phyloP scores from a whole-genome alignment of 1,140 invertebrate genomes.

The Lordiphosa collinella region DNA sequence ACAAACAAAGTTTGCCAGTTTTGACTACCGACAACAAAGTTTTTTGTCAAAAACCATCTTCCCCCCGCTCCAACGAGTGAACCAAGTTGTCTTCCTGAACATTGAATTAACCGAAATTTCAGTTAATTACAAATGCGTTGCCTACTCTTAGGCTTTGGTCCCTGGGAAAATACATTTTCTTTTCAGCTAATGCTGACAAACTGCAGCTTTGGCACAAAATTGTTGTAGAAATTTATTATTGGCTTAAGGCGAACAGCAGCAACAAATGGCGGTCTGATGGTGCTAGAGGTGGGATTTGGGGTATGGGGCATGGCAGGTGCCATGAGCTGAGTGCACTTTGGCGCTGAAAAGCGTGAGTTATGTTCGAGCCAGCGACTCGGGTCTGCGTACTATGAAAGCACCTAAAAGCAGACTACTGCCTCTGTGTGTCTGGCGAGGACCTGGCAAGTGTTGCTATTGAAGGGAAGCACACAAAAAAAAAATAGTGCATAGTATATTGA shows the following conservation, averaged over 20 bases:
- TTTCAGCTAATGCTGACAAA: slow-evolving; percentile 56
- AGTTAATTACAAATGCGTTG: slow-evolving; percentile 49
- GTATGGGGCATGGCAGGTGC: not conserved
- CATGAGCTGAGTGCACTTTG: slow-evolving; percentile 52
- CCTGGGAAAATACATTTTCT: not conserved
- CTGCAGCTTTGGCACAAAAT: slow-evolving; percentile 65
- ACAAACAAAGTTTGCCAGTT: too few species aligned
- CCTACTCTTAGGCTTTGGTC: slow-evolving; percentile 1
- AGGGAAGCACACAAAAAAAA: not conserved
- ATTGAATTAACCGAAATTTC: slow-evolving; percentile 9
- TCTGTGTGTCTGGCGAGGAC: slow-evolving; percentile 1
- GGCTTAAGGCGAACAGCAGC: slow-evolving; percentile 40
- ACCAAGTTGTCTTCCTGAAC: too few species aligned
- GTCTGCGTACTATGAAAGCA: not conserved
- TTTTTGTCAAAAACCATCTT: too few species aligned
- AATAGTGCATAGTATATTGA: not conserved
- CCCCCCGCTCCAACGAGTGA: too few species aligned
- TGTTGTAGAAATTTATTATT: slow-evolving; percentile 69
- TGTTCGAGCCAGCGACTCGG: slow-evolving; percentile 14
- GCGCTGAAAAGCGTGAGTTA: slow-evolving; percentile 63
- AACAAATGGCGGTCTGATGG: slow-evolving; percentile 12
- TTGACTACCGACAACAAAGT: too few species aligned
- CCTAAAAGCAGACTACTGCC: slow-evolving; percentile 19
- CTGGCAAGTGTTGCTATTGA: slow-evolving; percentile 14
- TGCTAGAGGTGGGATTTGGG: not conserved